Evolutionary conservation across 2,113 vertebrate genomes (phyloP), one percentile per base, ranked within the genome.

Genomic region (Camarhynchus parvulus): DNA sequence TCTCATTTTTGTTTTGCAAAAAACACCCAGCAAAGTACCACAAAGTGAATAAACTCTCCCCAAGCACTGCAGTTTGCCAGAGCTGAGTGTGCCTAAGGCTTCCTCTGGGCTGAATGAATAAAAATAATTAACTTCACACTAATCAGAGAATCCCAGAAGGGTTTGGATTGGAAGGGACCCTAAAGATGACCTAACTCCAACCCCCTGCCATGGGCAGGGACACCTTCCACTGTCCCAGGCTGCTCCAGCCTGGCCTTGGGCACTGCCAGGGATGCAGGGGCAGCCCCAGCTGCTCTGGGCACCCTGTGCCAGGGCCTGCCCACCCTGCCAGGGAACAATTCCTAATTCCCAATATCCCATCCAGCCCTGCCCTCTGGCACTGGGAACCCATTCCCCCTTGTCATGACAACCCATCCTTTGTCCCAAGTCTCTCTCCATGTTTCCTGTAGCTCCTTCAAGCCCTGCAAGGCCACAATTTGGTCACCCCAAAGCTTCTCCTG

Each of bases 401-500:
- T 0, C 24, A 0, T 75, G 39, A 0, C 24, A 0, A 46, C 25
- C 20, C 39, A 75, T 0, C 20, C 46, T 4, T n/a, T 68, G 28
- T 0, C 0, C 0, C 8, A 0, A 7, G 2, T 37, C 28, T 4
- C 28, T 52, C 52, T 59, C 33, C 27, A 11, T 24, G 0, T 28
- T 14, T 67, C 19, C 0, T 52, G 9, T 16, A 2, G 2, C 15
- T 6, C 46, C 24, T 61, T 25, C 13, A 47, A 39, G 76, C 1
- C 0, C 52, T 81, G 59, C 0, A 13, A 58, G 18, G 53, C 11
- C 78, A 25, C 23, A 82, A 0, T 25, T 0, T 0, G 16, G 20
- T 68, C 24, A 30, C 39, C 30, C 23, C n/a, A 68, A 0, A 53
- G 39, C 55, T 68, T 83, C 53, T 47, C 39, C 13, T 59, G 3